phyloP scores from a whole-genome alignment of 2,113 vertebrate species.

The Trematomus loennbergii region DNA sequence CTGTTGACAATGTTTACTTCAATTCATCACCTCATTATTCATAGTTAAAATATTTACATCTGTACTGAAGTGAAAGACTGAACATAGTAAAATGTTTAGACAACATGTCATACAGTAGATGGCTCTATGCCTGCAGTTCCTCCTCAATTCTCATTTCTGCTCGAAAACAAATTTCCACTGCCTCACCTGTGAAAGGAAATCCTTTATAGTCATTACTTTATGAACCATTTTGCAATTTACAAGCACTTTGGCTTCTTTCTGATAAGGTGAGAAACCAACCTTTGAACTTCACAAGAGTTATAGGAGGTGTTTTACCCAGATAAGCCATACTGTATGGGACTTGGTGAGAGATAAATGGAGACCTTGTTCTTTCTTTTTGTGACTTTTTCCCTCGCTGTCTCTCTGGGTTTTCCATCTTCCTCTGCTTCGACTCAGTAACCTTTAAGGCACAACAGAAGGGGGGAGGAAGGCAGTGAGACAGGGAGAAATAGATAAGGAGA shows the following conservation, averaged over 20 bases:
- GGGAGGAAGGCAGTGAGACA: not conserved
- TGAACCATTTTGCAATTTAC: conserved; percentile 56
- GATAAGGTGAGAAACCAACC: conserved; percentile 49
- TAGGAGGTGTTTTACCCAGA: conserved; percentile 55
- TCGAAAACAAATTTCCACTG: not conserved
- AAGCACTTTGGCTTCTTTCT: conserved; percentile 39
- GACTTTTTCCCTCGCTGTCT: conserved; percentile 44
- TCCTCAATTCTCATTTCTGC: not conserved
- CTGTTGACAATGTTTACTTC: no score
- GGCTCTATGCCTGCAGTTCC: not conserved
- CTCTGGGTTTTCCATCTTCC: conserved; percentile 66
- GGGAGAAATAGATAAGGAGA: not conserved
- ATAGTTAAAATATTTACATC: no score
- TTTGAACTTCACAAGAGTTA: conserved; percentile 49
- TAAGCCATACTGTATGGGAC: conserved; percentile 51
- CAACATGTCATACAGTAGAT: not conserved
- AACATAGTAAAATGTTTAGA: not conserved
- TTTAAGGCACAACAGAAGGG: conserved; percentile 50
- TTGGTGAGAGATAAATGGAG: conserved; percentile 65
- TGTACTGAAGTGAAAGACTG: no score
- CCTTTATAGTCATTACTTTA: conserved; percentile 44
- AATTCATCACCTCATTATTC: no score
- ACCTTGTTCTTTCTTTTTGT: conserved; percentile 55
- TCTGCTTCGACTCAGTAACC: conserved; percentile 58
- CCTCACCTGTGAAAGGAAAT: conserved; percentile 29